Conservation (phyloP, 1,140 invertebrate genomes). For the Drosophila melanogaster region Release_6_plus_ISO1_MT NT_033779.5:11672001-11672500, state of each 20-base stretch:
- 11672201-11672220: conserved; percentile 23
- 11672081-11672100: no score
- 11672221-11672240: conserved; percentile 6
- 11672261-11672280: not conserved
- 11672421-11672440: conserved; percentile 69
- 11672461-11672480: conserved; percentile 77
- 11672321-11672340: conserved; percentile 52
- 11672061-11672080: no score
- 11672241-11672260: conserved; percentile 6
- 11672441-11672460: conserved; percentile 48
- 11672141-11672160: no score
- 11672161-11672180: no score
- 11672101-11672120: no score
- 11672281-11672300: conserved; percentile 10
- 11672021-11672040: conserved; percentile 5
- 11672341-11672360: conserved; percentile 55
- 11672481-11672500: conserved; percentile 31
- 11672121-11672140: no score
- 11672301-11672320: conserved; percentile 22
- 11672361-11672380: conserved; percentile 51
- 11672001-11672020: conserved; percentile 14
- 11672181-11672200: not conserved
- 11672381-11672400: conserved; percentile 35
- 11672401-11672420: conserved; percentile 81
- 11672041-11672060: no score